Conservation (phyloP, 2,113 vertebrate genomes). For the Alethe diademata region DNA sequence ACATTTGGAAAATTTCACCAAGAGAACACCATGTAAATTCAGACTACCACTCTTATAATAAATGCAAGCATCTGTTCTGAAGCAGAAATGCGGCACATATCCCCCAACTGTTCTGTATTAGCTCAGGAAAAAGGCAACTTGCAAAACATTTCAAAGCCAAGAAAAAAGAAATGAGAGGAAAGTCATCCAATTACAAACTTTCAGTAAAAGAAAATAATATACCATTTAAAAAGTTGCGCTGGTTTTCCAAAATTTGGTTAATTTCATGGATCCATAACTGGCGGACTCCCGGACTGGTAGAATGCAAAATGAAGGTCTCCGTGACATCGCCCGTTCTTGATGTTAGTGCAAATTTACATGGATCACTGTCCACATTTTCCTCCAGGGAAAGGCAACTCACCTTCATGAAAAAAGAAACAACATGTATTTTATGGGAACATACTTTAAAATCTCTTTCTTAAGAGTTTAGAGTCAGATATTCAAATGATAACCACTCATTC, state of each 20-base stretch:
- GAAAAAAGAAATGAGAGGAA: background rate
- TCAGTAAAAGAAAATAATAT: constrained; percentile 31
- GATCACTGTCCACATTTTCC: constrained; percentile 91
- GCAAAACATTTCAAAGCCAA: constrained; percentile 12
- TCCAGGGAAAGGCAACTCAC: constrained; percentile 97
- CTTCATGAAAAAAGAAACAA: constrained; percentile 44
- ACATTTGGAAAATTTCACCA: constrained; percentile 49
- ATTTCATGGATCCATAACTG: constrained; percentile 95
- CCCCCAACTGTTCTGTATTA: constrained; percentile 15
- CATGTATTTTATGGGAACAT: background rate
- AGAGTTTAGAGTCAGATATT: background rate
- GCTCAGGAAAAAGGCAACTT: background rate
- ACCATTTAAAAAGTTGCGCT: constrained; percentile 99
- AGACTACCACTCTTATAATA: background rate
- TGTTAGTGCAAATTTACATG: constrained; percentile 94
- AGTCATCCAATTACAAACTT: background rate
- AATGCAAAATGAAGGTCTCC: constrained; percentile 89
- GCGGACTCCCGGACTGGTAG: constrained; percentile 85
- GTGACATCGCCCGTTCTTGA: constrained; percentile 86
- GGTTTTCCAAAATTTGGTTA: constrained; percentile 98
- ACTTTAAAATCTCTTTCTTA: background rate
- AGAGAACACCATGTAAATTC: constrained; percentile 41
- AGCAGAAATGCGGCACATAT: background rate
- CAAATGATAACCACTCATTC: background rate
- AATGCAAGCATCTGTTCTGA: constrained; percentile 49